A percentile compares a stretch with the other conserved stretches of the same genome.
These are phyloP conservation scores for Gallinago paraguaiae DNA, from an alignment of 2,113 vertebrate species.

Conservation along the genomic window DNA sequence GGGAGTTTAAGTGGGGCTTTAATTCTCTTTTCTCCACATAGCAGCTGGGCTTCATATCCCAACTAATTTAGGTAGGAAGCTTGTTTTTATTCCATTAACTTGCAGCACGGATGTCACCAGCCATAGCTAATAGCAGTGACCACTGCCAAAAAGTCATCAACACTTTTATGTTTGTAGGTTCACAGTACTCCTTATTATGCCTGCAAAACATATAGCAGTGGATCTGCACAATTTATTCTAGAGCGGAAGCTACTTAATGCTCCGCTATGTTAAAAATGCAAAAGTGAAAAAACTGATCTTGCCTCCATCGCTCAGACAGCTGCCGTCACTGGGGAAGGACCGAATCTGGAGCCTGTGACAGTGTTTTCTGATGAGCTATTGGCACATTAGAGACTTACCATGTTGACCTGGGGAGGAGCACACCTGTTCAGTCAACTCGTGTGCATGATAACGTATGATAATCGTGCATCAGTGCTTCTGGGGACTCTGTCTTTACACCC, in stretches of 20 bases:
- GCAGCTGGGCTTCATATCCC: not conserved
- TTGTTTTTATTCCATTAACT: slow-evolving; percentile 25
- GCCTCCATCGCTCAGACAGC: not conserved
- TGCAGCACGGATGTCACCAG: not conserved
- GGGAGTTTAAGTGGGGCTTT: not conserved
- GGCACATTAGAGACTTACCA: not conserved
- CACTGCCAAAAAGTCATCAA: slow-evolving; percentile 10
- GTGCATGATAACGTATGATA: not conserved
- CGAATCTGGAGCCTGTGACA: not conserved
- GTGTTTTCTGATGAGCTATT: slow-evolving; percentile 16
- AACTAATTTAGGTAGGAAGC: slow-evolving; percentile 12
- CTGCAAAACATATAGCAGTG: not conserved
- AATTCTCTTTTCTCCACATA: not conserved
- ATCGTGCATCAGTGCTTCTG: not conserved
- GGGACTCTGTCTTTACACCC: not conserved
- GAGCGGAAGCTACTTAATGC: not conserved
- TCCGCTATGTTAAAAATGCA: not conserved
- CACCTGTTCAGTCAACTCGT: not conserved
- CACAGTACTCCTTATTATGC: slow-evolving; percentile 11
- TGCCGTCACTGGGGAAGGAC: not conserved
- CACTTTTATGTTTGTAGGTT: not conserved
- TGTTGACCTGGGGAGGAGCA: slow-evolving; percentile 24
- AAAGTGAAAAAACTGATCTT: not conserved
- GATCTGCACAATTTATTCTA: not conserved
- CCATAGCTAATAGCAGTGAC: not conserved